phyloP scores from a whole-genome alignment of 30 jellyfish, hydroid and myxozoan species.

The Aurelia coerulea region DNA sequence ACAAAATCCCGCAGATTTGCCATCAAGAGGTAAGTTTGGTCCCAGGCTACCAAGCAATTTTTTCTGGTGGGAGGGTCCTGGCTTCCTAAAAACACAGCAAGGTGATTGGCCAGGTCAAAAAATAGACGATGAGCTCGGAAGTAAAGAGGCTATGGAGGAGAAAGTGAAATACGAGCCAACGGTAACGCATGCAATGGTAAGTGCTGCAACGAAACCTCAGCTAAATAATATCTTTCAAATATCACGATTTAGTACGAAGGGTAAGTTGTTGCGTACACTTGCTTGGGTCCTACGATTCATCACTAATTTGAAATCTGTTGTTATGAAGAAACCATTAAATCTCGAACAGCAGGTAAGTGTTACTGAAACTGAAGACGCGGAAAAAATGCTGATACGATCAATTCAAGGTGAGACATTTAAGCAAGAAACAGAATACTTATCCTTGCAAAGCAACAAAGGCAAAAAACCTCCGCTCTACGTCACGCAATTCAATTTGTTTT shows the following conservation, averaged over 20 bases:
- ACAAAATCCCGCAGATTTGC: constrained; percentile 33
- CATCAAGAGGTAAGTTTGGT: constrained; percentile 14
- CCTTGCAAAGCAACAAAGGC: neutral
- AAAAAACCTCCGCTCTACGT: neutral
- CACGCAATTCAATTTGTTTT: constrained; percentile 21
- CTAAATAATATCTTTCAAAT: neutral
- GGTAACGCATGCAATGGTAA: constrained; percentile 37
- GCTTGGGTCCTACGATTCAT: constrained; percentile 31
- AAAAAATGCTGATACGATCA: constrained; percentile 6
- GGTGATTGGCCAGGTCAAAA: constrained; percentile 20
- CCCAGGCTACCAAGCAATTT: constrained; percentile 6
- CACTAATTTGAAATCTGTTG: neutral
- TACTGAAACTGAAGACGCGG: neutral
- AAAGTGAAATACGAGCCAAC: constrained; percentile 33
- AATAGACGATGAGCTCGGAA: neutral
- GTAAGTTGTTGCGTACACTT: constrained; percentile 31
- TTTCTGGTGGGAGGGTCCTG: constrained; percentile 72
- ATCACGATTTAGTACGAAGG: neutral
- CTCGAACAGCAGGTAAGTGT: too few relatives aligned
- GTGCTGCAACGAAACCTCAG: neutral
- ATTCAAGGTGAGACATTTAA: constrained; percentile 11
- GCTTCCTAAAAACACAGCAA: constrained; percentile 21
- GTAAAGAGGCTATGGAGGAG: constrained; percentile 6
- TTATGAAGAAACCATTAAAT: too few relatives aligned
- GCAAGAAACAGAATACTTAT: neutral